Evolutionary conservation across 2,888 invertebrate genomes (phyloP), one percentile per base, ranked within the genome.

Genomic region (Ephialtes manifestator): DNA sequence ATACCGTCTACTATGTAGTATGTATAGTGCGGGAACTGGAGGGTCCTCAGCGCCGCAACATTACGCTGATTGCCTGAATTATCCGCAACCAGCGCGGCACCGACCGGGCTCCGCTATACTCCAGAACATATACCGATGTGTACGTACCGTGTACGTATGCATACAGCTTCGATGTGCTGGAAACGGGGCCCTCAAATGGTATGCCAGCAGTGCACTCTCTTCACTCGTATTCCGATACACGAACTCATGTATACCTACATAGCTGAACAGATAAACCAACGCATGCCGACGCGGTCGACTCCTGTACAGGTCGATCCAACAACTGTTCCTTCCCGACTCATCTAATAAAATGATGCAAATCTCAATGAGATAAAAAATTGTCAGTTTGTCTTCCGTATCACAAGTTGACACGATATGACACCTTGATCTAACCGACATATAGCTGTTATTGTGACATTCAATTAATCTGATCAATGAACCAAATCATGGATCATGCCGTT

Each of bases 21-120:
- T 87, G 88, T 88, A 89, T 86, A 87, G 87, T 84, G 63, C 74
- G 81, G 89, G 85, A 89, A 90, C 90, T 91, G 90, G 91, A 93
- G 93, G 92, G 91, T 92, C 91, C 93, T 93, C 93, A 92, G 89
- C 89, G 90, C 91, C 90, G 92, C 93, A 93, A 93, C 93, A 93
- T 93, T 93, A 93, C 93, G 92, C 92, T 93, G 93, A 93, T 94
- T 94, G 93, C 93, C 93, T 93, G 93, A 94, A 93, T 94, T 93
- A 93, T 93, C 92, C 93, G 91, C 91, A 92, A 92, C 92, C 93
- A 90, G 90, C 88, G 86, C 85, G 76, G 81, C 80, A 68, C 81
- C 82, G 76, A 60, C 77, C 74, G 79, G 63, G 82, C 85, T 85
- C 81, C 51, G 81, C 83, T 79, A 79, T 71, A 81, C 81, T 81